Base-by-base conservation (phyloP, 2,888 invertebrate genomes). In the Omphaloscelis lunosa region DNA sequence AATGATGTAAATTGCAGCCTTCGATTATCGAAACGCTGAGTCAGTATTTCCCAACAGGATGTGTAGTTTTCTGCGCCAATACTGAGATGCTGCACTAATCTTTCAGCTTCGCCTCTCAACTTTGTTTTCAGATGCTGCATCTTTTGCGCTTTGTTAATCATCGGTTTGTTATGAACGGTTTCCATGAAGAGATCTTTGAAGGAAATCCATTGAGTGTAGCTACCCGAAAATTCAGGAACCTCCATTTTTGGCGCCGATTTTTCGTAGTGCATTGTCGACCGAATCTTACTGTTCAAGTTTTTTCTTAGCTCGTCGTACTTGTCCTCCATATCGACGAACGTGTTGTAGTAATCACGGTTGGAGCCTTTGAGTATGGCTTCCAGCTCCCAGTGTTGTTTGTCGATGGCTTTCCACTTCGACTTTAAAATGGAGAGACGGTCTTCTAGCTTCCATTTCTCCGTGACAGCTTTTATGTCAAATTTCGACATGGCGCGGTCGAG, bases 371-470 rank as follows among this genome's bases (percentile, higher is more conserved):
- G 48, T 48, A 17, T 6, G 3, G 29, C 61, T n/a, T 77, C 77
- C 11, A 77, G 53, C 12, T 77, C 77, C 77, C 74, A 74, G 15
- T 77, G 67, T 17, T 11, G n/a, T 6, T 62, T 67, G 27, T 68
- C 77, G 17, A 74, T 53, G 7, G 1, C 12, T 2, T 68, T 51
- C 74, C 77, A 77, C 34, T 73, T 77, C 6, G 74, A 29, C 39
- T 48, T 77, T 8, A 77, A 12, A 2, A 68, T 63, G 17, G 74
- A 53, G 15, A 68, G 23, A 17, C 68, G 74, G 20, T 77, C 74
- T 45, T 77, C 74, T 5, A 77, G 27, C 1, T 77, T 62, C 67
- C 73, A 77, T 67, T 68, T 77, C 29, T 77, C 73, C n/a, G 61
- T n/a, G 58, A 29, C 6, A 56, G 29, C 0, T 6, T n/a, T 20